These are phyloP conservation scores for Aphelinus certus DNA, from an alignment of 1,140 invertebrate species.

Conservation along the genomic window DNA sequence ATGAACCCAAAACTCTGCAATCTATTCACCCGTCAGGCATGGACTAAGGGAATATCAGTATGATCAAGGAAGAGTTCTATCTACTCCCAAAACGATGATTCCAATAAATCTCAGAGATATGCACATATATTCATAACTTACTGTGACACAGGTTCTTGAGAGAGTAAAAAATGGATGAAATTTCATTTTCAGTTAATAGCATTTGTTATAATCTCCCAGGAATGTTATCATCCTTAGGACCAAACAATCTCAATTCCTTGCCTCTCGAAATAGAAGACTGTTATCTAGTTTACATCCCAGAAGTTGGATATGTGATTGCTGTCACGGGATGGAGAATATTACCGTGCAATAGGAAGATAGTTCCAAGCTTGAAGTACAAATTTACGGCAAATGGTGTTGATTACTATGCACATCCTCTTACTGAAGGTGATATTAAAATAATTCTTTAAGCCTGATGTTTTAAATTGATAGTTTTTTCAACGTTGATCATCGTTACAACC, in stretches of 20 bases:
- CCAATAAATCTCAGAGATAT: too few species aligned
- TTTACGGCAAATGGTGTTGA: conserved; percentile 72
- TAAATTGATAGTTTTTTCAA: not conserved
- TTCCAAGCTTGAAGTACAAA: conserved; percentile 74
- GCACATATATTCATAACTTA: too few species aligned
- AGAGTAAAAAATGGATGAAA: too few species aligned
- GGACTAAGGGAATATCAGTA: too few species aligned
- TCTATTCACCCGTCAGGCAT: too few species aligned
- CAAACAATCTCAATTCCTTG: conserved; percentile 65
- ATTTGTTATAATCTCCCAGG: conserved; percentile 6
- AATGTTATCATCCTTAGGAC: conserved; percentile 16
- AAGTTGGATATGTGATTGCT: conserved; percentile 79
- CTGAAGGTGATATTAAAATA: conserved; percentile 63
- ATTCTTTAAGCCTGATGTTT: conserved; percentile 47
- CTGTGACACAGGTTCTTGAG: too few species aligned
- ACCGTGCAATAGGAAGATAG: conserved; percentile 65
- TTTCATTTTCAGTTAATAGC: conserved; percentile 7
- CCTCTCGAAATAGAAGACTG: conserved; percentile 73
- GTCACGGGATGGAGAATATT: conserved; percentile 69
- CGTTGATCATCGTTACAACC: too few species aligned
- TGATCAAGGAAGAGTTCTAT: too few species aligned
- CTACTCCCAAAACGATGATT: too few species aligned
- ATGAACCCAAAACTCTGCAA: too few species aligned
- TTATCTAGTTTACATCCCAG: conserved; percentile 78
- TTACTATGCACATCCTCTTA: conserved; percentile 77